Evolutionary conservation across 2,113 vertebrate genomes (phyloP).

Genomic region (Sciurus niger): DNA sequence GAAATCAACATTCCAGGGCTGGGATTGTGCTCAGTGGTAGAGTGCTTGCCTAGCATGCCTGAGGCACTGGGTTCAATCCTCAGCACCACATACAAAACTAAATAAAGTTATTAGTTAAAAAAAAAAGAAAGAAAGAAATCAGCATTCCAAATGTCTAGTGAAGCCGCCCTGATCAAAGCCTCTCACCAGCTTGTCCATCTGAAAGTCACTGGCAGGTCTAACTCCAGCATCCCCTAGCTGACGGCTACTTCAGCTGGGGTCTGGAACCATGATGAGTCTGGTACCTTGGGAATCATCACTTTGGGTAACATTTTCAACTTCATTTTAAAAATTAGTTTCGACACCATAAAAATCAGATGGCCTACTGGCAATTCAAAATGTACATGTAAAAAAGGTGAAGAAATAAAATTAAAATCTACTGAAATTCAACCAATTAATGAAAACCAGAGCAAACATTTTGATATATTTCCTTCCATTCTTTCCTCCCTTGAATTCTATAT

Average conservation of each 20-base stretch:
- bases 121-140: neutral
- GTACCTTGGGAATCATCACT: neutral
- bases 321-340: neutral
- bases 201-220: neutral
- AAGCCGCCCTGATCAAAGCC: neutral
- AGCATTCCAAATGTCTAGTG: neutral
- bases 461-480: neutral
- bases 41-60: no score
- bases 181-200: neutral
- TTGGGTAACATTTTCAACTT: neutral
- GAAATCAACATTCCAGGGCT: neutral
- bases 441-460: neutral
- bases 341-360: neutral
- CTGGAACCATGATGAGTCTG: neutral
- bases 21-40: no score
- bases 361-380: neutral
- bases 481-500: neutral
- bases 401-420: conserved; percentile 21
- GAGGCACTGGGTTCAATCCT: no score
- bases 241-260: neutral
- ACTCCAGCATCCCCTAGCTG: neutral
- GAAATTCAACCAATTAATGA: conserved; percentile 37
- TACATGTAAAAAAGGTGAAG: neutral
- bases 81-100: no score
- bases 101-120: no score